Evolutionary conservation across 1,140 invertebrate species (phyloP), one percentile per base, ranked within the genome.

Genomic region (Aphaenogaster ashmeadi): DNA sequence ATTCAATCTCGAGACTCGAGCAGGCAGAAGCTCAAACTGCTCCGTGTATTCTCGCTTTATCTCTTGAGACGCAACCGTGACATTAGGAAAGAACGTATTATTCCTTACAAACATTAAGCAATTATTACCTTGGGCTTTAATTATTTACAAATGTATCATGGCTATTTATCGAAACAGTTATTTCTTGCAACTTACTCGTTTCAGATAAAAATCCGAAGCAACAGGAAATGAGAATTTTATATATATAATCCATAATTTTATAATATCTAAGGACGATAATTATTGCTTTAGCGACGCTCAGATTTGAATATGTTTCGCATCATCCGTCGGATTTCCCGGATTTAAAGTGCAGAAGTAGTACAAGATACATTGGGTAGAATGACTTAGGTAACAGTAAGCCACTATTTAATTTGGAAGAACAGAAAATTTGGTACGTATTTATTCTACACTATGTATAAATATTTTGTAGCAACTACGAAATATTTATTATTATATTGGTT

Each of bases 211-310:
- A 18, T 64, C 7, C 3, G 1, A 66, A 66, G 3, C 11, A 64
- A 18, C 15, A 15, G 18, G 7, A 64, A 36, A 36, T 38, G 7
- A 0, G 38, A n/a, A 38, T n/a, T 27, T 27, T 27, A 27, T 27
- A 27, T 27, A 27, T 66, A 38, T 64, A 64, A 64, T 66, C 2
- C n/a, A 66, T 38, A 38, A 13, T 66, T 66, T 66, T 66, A 66
- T n/a, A 66, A 38, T 66, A 41, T 33, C 18, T n/a, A 1, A 36
- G 3, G 0, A 7, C 18, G 38, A 38, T 18, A 38, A 66, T 64
- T 38, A n/a, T 38, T 4, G 33, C 33, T 64, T 64, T 36, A 64
- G 6, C 7, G 15, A 15, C 7, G 3, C 3, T 38, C 18, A 4
- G 8, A 38, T 66, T 38, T 8, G 3, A 66, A 38, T n/a, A 66